These are phyloP conservation scores for Oncorhynchus clarkii DNA, from an alignment of 2,113 vertebrate species.

Conservation along the genomic window DNA sequence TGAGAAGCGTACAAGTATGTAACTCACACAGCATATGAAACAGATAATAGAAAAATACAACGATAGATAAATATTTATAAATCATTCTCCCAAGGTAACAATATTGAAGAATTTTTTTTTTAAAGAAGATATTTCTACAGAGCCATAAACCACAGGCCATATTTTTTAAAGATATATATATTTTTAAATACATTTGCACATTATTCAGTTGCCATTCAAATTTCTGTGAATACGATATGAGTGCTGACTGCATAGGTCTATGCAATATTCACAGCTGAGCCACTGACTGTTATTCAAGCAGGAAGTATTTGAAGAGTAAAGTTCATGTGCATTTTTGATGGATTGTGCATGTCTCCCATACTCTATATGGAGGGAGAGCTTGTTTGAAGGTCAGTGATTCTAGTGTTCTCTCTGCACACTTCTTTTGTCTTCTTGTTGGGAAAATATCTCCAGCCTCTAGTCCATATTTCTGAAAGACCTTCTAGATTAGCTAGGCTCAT, in stretches of 20 bases:
- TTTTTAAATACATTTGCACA: background rate
- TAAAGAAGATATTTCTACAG: too few species aligned
- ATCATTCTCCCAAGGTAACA: background rate
- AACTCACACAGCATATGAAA: background rate
- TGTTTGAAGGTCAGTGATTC: slow-evolving; percentile 76
- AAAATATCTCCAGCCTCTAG: slow-evolving; percentile 60
- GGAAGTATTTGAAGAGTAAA: slow-evolving; percentile 76
- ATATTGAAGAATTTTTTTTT: background rate
- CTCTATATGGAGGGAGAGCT: slow-evolving; percentile 75
- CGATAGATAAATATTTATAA: background rate
- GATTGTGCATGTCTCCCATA: slow-evolving; percentile 71
- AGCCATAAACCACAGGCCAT: background rate
- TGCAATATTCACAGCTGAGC: slow-evolving; percentile 77
- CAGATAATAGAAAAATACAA: background rate
- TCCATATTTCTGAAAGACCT: slow-evolving; percentile 65
- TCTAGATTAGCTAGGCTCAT: slow-evolving; percentile 66
- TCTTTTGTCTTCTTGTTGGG: slow-evolving; percentile 40
- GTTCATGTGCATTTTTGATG: slow-evolving; percentile 78
- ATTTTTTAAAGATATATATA: background rate
- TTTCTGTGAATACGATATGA: slow-evolving; percentile 51
- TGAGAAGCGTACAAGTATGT: background rate
- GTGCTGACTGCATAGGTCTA: slow-evolving; percentile 50
- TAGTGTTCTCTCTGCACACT: slow-evolving; percentile 48
- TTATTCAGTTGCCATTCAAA: slow-evolving; percentile 5
- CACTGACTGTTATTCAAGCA: slow-evolving; percentile 71